phyloP scores from a whole-genome alignment of 1,140 invertebrate genomes.

The Bombus terrestris region DNA sequence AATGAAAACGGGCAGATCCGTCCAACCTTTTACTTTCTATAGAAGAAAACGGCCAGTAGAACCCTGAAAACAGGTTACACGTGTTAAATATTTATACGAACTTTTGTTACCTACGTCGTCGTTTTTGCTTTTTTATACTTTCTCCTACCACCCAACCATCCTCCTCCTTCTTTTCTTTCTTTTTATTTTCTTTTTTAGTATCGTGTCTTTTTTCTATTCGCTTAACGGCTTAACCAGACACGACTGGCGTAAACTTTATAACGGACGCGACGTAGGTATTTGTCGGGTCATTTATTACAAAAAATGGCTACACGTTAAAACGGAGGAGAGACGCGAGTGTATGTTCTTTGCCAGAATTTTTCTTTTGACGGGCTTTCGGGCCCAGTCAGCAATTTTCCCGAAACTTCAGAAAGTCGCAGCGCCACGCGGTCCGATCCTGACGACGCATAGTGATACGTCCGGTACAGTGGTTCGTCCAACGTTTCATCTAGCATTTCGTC shows the following conservation, averaged over 20 bases:
- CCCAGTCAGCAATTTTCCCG: slow-evolving; percentile 10
- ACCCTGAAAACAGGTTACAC: slow-evolving; percentile 2
- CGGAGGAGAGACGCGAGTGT: slow-evolving; percentile 50
- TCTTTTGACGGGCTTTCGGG: slow-evolving; percentile 25
- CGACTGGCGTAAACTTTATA: slow-evolving; percentile 51
- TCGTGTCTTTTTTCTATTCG: neutral
- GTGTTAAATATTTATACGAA: slow-evolving; percentile 45
- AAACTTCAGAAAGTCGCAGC: slow-evolving; percentile 32
- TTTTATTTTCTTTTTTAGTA: neutral
- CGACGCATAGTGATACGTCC: too few relatives aligned
- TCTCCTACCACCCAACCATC: too few relatives aligned
- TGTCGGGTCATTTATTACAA: slow-evolving; percentile 68
- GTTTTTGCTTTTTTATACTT: neutral
- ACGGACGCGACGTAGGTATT: slow-evolving; percentile 45
- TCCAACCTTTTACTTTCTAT: neutral
- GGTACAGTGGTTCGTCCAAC: too few relatives aligned
- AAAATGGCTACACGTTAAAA: slow-evolving; percentile 63
- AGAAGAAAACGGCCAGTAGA: neutral
- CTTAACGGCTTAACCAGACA: slow-evolving; percentile 41
- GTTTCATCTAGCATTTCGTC: neutral
- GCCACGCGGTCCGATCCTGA: too few relatives aligned
- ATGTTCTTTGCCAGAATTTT: slow-evolving; percentile 56
- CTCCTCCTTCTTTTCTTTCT: neutral
- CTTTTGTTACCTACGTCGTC: neutral
- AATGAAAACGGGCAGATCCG: neutral